Conservation (phyloP, 23 tunicate species). For the Halocynthia roretzi region DNA sequence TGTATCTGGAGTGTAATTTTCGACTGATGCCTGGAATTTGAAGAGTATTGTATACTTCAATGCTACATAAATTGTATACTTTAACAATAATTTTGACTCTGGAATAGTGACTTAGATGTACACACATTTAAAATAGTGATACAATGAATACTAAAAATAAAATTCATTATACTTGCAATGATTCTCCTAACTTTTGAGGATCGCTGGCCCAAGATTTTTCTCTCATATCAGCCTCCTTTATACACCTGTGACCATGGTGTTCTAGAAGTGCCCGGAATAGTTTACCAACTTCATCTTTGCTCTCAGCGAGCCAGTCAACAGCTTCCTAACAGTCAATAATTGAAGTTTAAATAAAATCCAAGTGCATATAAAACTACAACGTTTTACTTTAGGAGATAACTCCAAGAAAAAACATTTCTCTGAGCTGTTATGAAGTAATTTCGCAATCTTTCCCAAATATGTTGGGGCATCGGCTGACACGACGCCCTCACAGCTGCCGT, state of each 20-base stretch:
- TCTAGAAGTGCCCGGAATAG: conserved; percentile 15
- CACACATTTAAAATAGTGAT: not conserved
- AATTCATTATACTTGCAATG: conserved; percentile 21
- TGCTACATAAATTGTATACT: not conserved
- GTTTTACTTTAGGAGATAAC: conserved; percentile 12
- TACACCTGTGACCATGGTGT: conserved; percentile 28
- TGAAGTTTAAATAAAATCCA: not conserved
- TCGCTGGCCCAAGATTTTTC: conserved; percentile 40
- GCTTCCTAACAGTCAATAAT: conserved; percentile 19
- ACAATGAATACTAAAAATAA: not conserved
- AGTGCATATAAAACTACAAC: not conserved
- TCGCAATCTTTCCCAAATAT: conserved; percentile 4
- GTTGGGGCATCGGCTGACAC: conserved; percentile 21
- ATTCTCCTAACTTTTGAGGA: conserved; percentile 19
- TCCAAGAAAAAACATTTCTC: not conserved
- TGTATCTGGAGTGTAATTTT: not conserved
- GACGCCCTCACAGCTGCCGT: conserved; percentile 3
- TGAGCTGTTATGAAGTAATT: conserved; percentile 5
- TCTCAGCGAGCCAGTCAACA: conserved; percentile 25
- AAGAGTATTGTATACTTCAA: not conserved
- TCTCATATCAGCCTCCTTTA: conserved; percentile 30
- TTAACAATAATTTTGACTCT: not conserved
- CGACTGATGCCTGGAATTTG: conserved; percentile 15
- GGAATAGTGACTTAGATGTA: not conserved
- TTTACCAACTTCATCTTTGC: conserved; percentile 12